A percentile compares a stretch with the other conserved stretches of the same genome.
These are phyloP conservation scores for Protonibea diacanthus DNA, from an alignment of 2,797 vertebrate species.

Conservation along the genomic window DNA sequence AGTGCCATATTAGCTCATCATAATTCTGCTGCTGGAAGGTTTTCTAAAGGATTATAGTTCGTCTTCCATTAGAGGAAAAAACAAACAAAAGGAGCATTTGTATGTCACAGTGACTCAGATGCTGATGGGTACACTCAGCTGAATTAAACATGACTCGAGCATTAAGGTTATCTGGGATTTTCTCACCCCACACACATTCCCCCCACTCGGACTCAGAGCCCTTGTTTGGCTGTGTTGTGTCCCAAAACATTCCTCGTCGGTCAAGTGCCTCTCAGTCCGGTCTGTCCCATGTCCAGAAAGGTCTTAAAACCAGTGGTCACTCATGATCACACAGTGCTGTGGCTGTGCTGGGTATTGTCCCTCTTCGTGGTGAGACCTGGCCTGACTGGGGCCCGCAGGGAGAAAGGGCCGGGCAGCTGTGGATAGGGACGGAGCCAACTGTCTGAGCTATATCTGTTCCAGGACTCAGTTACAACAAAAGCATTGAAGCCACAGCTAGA, in stretches of 20 bases:
- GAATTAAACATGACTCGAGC: conserved; percentile 32
- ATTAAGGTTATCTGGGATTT: conserved; percentile 48
- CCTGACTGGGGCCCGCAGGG: conserved; percentile 22
- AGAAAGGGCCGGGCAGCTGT: conserved; percentile 12
- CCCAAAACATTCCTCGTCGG: conserved; percentile 78
- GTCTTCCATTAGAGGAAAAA: background rate
- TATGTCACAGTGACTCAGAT: conserved; percentile 9
- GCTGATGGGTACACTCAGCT: conserved; percentile 17
- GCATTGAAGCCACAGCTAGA: conserved; percentile 42
- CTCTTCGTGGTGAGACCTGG: conserved; percentile 50
- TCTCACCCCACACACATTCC: conserved; percentile 47
- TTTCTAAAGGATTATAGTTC: background rate
- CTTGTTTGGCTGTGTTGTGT: conserved; percentile 63
- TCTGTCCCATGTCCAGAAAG: conserved; percentile 62
- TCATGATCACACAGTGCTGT: conserved; percentile 38
- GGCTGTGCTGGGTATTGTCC: conserved; percentile 38
- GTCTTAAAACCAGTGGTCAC: conserved; percentile 53
- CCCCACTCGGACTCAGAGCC: conserved; percentile 40
- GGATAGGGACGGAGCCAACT: conserved; percentile 59
- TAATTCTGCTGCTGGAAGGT: background rate
- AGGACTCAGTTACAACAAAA: conserved; percentile 57
- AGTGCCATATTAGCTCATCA: background rate
- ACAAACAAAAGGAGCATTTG: background rate
- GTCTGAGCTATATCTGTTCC: conserved; percentile 71
- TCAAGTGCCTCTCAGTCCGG: conserved; percentile 76